These are phyloP conservation scores for Cacatua alba DNA, from an alignment of 2,113 vertebrate species.

Conservation along the genomic window DNA sequence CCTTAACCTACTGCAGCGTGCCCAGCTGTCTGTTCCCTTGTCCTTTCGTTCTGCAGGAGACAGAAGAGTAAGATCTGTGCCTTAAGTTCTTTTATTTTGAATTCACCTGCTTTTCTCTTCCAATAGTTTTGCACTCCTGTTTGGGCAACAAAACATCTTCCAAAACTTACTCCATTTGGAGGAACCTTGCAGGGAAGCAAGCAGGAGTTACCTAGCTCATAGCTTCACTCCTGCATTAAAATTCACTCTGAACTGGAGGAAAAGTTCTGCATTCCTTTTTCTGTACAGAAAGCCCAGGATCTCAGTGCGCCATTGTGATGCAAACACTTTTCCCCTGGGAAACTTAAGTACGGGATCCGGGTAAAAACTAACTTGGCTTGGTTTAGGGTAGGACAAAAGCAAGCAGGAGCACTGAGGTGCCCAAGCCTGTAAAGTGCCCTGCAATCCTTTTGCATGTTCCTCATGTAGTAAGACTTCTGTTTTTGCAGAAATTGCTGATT, in stretches of 20 bases:
- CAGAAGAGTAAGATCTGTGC: neutral
- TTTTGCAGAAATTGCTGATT: neutral
- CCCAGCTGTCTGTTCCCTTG: neutral
- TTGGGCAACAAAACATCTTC: neutral
- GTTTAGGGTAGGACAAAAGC: neutral
- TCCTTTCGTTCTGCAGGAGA: neutral
- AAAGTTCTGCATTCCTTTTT: neutral
- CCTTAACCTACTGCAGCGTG: neutral
- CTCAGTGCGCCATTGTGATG: neutral
- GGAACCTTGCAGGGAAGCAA: neutral
- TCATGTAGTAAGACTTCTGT: neutral
- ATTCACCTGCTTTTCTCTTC: neutral
- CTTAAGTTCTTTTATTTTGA: neutral
- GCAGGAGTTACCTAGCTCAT: neutral
- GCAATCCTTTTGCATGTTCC: neutral
- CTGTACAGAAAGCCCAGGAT: neutral
- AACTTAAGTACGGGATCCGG: neutral
- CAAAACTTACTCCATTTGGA: accelerated
- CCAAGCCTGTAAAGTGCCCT: neutral
- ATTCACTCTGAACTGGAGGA: neutral
- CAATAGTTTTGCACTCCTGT: neutral
- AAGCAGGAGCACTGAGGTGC: neutral
- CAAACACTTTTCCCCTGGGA: neutral
- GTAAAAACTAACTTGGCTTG: neutral
- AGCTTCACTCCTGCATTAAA: neutral